A percentile compares a stretch with the other conserved stretches of the same genome.
Evolutionary conservation across 2,113 vertebrate genomes (phyloP).

Genomic region (Chionodraco myersi): DNA sequence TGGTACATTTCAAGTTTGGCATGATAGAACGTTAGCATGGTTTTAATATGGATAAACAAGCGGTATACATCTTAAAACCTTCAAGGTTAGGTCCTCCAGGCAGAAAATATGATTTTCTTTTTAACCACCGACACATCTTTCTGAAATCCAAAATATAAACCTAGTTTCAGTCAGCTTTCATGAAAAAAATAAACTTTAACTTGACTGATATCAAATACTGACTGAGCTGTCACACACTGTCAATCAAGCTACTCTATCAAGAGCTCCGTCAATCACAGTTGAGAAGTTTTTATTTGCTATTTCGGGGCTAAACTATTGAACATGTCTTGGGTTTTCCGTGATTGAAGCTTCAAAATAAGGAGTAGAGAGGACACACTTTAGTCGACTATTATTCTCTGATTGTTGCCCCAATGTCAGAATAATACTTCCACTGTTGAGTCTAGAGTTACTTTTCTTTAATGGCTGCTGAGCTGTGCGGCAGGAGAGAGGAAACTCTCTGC

Average conservation of each 20-base stretch:
- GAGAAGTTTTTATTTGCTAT: slow-evolving; percentile 63
- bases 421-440: slow-evolving; percentile 34
- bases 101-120: slow-evolving; percentile 38
- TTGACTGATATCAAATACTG: slow-evolving; percentile 60
- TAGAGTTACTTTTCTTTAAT: slow-evolving; percentile 32
- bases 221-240: slow-evolving; percentile 67
- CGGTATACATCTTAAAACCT: slow-evolving; percentile 52
- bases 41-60: slow-evolving; percentile 39
- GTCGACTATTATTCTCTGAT: slow-evolving; percentile 48
- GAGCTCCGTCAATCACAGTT: slow-evolving; percentile 62
- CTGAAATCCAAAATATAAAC: slow-evolving; percentile 61
- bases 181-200: slow-evolving; percentile 54
- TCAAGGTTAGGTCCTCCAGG: slow-evolving; percentile 68
- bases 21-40: slow-evolving; percentile 41
- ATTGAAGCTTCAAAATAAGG: slow-evolving; percentile 66
- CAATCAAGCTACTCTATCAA: slow-evolving; percentile 68
- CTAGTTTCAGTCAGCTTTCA: slow-evolving; percentile 58
- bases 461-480: slow-evolving; percentile 38
- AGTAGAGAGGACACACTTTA: slow-evolving; percentile 57
- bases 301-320: slow-evolving; percentile 56
- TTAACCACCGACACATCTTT: slow-evolving; percentile 56
- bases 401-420: slow-evolving; percentile 52
- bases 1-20: slow-evolving; percentile 47
- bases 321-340: slow-evolving; percentile 43
- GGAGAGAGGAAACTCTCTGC: slow-evolving; percentile 35